Base-by-base conservation (phyloP, 2,113 vertebrate genomes). In the Azemiops feae region DNA sequence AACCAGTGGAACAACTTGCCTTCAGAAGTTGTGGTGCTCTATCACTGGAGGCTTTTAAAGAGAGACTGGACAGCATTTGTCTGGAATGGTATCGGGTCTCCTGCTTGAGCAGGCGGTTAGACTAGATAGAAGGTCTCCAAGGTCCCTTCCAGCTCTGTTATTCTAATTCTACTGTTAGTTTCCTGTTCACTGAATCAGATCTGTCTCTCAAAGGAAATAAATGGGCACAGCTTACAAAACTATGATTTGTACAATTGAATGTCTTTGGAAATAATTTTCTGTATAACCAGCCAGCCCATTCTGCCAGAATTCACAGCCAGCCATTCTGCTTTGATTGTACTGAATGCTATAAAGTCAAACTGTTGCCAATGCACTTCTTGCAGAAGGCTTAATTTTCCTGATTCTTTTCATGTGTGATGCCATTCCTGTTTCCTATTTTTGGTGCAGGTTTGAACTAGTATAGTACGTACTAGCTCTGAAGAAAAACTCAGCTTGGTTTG, bases 381-480 rank as follows among this genome's bases (percentile, higher is more conserved):
- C 22, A 93, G 87, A 91, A 95, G 53, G 92, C 87, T 91, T 90
- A n/a, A 94, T 94, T 92, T 60, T 69, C 39, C 93, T 86, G 85
- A 22, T 55, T 95, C 54, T 86, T 95, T 91, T 1, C 93, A 88
- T 92, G 91, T 52, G 87, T 88, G 91, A 94, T 95, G 94, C 93
- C 90, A 94, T 93, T 3, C 92, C 94, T 95, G 94, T 96, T 96
- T 95, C 85, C 89, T 90, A 92, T 93, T 94, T 57, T 85, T 89
- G 92, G 87, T 88, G 50, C 18, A 16, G n/a, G 25, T 47, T 93
- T 74, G 92, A 92, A 25, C 16, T 89, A 85, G 5, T 9, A 54
- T n/a, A 85, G 85, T 85, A 94, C 57, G 25, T 20, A n/a, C 18
- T n/a, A 23, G 2, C 27, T 16, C 55, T 47, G 74, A 5, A 34